Base-by-base conservation (phyloP, 2,888 invertebrate genomes). In the Xanthia icteritia region DNA sequence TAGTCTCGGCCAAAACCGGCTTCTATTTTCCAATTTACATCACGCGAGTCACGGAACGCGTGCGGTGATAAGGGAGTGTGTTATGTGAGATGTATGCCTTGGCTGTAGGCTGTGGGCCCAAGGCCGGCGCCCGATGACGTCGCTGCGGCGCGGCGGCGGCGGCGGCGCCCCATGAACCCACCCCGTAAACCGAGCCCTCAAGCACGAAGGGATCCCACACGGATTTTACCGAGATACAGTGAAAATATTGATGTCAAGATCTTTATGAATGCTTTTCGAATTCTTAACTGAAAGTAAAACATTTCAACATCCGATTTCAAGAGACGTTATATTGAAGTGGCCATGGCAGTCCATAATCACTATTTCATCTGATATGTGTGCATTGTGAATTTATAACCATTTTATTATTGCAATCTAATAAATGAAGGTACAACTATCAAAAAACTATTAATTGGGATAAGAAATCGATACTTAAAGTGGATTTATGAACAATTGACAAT, bases 81-180 rank as follows among this genome's bases (percentile, higher is more conserved):
- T 68, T 71, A 70, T 75, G 51, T 64, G 72, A 75, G 74, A 76
- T 73, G 76, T 76, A 42, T 66, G 65, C 45, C 65, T n/a, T 20
- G 71, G 71, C 65, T 76, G 73, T 39, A 60, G 68, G 82, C 69
- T 31, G 31, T 8, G 73, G 74, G 70, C 39, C 69, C 82, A 76
- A 83, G 82, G 82, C 76, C 73, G 82, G 76, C 83, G 81, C 66
- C 85, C 64, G 54, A 58, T 68, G 79, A 73, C 71, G 79, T 65
- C 31, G 51, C 27, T 9, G 56, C 56, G 61, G 69, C 85, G 81
- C 67, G 60, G 8, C 67, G 51, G 2, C 15, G 36, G 36, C 73
- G 63, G 48, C 77, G 72, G 36, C 71, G 69, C 64, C 76, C 77
- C 73, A 77, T 84, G 73, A 79, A 66, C 64, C 36, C 66, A 63